Evolutionary conservation across 2,797 vertebrate genomes (phyloP).

Genomic region (Micropoecilia bifurca): DNA sequence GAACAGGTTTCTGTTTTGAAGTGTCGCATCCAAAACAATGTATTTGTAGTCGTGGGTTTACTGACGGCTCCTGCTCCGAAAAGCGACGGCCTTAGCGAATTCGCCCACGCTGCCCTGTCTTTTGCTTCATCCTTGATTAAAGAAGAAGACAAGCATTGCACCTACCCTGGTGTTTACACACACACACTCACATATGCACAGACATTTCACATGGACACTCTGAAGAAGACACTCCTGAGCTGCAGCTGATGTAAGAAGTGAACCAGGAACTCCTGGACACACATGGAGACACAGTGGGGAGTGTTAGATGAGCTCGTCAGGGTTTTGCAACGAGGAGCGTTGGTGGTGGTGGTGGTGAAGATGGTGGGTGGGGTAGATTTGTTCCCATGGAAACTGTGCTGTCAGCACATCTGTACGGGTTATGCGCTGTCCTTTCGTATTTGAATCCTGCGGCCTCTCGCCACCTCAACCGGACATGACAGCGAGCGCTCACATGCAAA

Average conservation of each 20-base stretch:
- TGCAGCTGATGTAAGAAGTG: constrained; percentile 41
- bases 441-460: constrained; percentile 65
- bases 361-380: constrained; percentile 48
- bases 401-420: constrained; percentile 84
- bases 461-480: constrained; percentile 65
- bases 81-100: constrained; percentile 52
- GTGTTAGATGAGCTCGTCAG: constrained; percentile 60
- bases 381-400: constrained; percentile 87
- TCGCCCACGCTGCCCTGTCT: constrained; percentile 37
- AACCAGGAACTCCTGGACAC: constrained; percentile 34
- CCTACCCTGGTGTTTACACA: not conserved
- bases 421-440: constrained; percentile 72
- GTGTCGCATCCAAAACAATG: constrained; percentile 36
- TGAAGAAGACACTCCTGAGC: constrained; percentile 45
- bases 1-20: constrained; percentile 25
- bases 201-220: constrained; percentile 39
- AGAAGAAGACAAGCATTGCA: constrained; percentile 57
- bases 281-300: constrained; percentile 55
- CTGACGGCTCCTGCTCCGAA: constrained; percentile 6
- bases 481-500: constrained; percentile 25
- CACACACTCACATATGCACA: constrained; percentile 8
- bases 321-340: constrained; percentile 58
- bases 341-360: constrained; percentile 19
- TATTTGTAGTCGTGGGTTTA: constrained; percentile 12
- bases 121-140: constrained; percentile 65